Base-by-base conservation (phyloP, 2,888 invertebrate genomes). In the Thalpophila matura region DNA sequence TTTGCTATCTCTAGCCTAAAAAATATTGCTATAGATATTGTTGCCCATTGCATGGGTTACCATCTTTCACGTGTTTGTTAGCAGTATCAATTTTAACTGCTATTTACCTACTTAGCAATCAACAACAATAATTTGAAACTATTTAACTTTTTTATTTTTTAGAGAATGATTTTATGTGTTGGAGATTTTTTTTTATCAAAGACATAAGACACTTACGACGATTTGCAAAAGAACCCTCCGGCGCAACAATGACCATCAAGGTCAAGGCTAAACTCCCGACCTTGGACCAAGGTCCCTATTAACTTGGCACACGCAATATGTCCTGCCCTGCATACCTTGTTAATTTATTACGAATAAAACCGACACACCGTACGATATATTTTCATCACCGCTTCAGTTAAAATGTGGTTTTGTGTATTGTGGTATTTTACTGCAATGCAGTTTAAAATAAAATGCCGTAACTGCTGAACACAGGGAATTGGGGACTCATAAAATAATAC, bases 311-410 rank as follows among this genome's bases (percentile, higher is more conserved):
- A 18, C 38, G 66, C 14, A 63, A 53, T 56, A 46, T 45, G 42
- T 18, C 6, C 14, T n/a, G n/a, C 16, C 9, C 24, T 26, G 38
- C 42, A 55, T 65, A 37, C 18, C 26, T n/a, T n/a, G 10, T 38
- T 27, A 51, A 68, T 68, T 55, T 71, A 66, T 57, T 37, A 42
- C 40, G 14, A 18, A 45, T n/a, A n/a, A 50, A 50, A 29, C 31
- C 26, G 18, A 26, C 27, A 49, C 46, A 35, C 31, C 12, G 29
- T 16, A 20, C 43, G 12, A 26, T 22, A 62, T 24, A 49, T 46
- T 40, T 46, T 31, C 33, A 51, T 51, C 22, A 50, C 33, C 12
- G 54, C 47, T 64, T n/a, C 40, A 53, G 31, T 71, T 47, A 12
- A 54, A 37, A 6, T 24, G 47, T 27, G 56, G 66, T 55, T 65